phyloP scores from a whole-genome alignment of 1,140 invertebrate species.

The Apis cerana region DNA sequence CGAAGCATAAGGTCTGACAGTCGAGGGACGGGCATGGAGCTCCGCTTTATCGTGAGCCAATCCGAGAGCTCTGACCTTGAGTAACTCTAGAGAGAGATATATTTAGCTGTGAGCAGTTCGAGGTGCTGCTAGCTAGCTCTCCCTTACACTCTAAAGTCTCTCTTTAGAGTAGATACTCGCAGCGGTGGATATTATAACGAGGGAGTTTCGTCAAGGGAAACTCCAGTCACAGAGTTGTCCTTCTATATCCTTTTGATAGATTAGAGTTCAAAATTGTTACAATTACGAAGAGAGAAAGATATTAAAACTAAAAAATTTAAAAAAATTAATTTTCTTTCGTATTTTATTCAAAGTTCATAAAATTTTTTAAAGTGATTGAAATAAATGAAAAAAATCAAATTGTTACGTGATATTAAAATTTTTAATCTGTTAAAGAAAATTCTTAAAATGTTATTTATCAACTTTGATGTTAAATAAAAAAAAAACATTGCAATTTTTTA shows the following conservation, averaged over 20 bases:
- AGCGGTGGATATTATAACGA: conserved; percentile 27
- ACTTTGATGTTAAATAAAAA: no score
- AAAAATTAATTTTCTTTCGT: no score
- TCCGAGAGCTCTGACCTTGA: conserved; percentile 76
- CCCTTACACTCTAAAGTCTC: conserved; percentile 31
- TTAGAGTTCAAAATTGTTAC: not conserved
- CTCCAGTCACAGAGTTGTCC: not conserved
- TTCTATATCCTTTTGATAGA: not conserved
- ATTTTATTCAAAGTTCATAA: no score
- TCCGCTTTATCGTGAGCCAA: conserved; percentile 75
- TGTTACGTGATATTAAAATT: no score
- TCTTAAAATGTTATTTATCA: no score
- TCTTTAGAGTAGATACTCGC: conserved; percentile 15
- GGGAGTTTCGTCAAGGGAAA: conserved; percentile 29
- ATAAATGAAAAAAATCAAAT: no score
- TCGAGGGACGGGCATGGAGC: conserved; percentile 58
- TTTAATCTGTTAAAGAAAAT: not conserved
- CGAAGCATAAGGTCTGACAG: conserved; percentile 42
- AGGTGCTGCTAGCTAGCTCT: conserved; percentile 54
- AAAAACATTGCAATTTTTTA: no score
- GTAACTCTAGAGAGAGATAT: conserved; percentile 76
- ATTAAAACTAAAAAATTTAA: no score
- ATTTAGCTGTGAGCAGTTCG: conserved; percentile 75
- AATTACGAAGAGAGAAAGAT: no score
- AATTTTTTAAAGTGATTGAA: no score